phyloP scores from a whole-genome alignment of 2,113 vertebrate species.

The Anas platyrhynchos region DNA sequence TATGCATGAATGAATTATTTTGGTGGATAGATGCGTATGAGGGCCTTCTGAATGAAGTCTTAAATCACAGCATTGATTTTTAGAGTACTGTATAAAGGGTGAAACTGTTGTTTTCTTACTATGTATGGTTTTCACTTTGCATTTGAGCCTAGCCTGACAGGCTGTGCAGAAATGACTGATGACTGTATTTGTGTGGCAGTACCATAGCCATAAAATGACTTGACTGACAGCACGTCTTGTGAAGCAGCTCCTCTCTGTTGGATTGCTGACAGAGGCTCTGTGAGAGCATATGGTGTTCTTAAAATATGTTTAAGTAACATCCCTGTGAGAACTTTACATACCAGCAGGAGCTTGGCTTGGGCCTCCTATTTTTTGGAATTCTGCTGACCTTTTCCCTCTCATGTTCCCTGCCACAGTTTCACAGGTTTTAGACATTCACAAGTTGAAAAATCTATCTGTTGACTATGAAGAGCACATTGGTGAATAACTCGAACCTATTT shows the following conservation, averaged over 20 bases:
- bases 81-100: neutral
- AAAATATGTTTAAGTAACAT: constrained; percentile 39
- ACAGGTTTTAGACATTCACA: constrained; percentile 43
- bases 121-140: neutral
- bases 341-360: constrained; percentile 35
- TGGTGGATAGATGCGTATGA: neutral
- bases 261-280: constrained; percentile 13
- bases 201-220: neutral
- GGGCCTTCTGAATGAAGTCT: neutral
- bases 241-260: neutral
- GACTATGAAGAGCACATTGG: neutral
- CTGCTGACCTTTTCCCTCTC: constrained; percentile 24
- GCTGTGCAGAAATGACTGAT: neutral
- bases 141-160: neutral
- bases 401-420: constrained; percentile 18
- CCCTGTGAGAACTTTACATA: constrained; percentile 44
- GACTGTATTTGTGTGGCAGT: neutral
- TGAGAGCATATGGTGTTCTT: constrained; percentile 56
- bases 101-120: neutral
- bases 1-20: neutral
- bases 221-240: neutral
- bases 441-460: constrained; percentile 36
- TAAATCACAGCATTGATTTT: neutral
- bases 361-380: constrained; percentile 18
- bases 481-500: neutral